A percentile compares a stretch with the other conserved stretches of the same genome.
phyloP scores from a whole-genome alignment of 1,140 invertebrate genomes.

The Episyrphus balteatus region DNA sequence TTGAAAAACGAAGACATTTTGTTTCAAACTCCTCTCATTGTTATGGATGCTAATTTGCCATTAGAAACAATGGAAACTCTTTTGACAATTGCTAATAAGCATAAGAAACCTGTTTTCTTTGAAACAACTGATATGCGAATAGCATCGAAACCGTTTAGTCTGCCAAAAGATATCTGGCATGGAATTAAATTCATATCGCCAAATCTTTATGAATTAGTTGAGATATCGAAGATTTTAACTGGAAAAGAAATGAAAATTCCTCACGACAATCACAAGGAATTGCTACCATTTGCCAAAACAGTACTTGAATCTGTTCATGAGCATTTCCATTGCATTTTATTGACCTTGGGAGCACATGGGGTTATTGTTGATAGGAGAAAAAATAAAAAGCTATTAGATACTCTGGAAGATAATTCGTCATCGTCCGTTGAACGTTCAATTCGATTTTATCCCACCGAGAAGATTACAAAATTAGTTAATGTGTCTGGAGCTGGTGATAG shows the following conservation, averaged over 20 bases:
- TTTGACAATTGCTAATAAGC: conserved; percentile 47
- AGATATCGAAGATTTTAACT: too few relatives aligned
- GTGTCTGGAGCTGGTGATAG: conserved; percentile 56
- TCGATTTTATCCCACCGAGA: conserved; percentile 38
- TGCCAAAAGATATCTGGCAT: conserved; percentile 22
- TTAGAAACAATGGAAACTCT: conserved; percentile 51
- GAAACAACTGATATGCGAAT: conserved; percentile 55
- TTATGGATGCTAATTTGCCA: conserved; percentile 73
- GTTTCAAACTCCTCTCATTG: conserved; percentile 52
- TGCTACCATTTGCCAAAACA: conserved; percentile 3
- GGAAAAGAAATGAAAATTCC: too few relatives aligned
- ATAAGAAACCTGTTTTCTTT: conserved; percentile 57
- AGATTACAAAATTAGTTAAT: conserved; percentile 40
- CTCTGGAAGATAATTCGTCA: background rate
- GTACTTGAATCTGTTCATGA: conserved; percentile 20
- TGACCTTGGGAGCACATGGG: conserved; percentile 46
- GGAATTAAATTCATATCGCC: conserved; percentile 53
- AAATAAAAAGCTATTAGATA: conserved; percentile 10
- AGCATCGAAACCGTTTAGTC: conserved; percentile 44
- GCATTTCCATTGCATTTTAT: conserved; percentile 42
- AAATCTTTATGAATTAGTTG: conserved; percentile 54
- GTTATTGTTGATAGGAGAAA: conserved; percentile 37
- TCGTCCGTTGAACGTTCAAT: conserved; percentile 6
- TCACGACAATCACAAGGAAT: too few relatives aligned
- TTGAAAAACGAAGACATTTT: conserved; percentile 42